A percentile compares a stretch with the other conserved stretches of the same genome.
phyloP scores from a whole-genome alignment of 1,140 invertebrate species.

The Mycetomoellerius zeteki region DNA sequence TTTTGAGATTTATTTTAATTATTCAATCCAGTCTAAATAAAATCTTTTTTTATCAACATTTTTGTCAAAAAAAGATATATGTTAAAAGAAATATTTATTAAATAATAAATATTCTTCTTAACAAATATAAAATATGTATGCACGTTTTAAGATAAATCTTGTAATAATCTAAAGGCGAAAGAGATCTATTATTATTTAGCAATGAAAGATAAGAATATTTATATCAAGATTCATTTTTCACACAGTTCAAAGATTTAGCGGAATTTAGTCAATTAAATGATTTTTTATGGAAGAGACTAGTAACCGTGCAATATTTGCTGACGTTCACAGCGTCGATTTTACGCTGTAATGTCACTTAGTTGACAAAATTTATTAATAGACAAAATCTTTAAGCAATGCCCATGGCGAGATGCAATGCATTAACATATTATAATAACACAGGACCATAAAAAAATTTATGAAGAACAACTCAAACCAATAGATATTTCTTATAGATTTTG shows the following conservation, averaged over 20 bases:
- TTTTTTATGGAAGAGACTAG: not conserved
- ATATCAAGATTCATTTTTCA: not conserved
- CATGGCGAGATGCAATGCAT: not conserved
- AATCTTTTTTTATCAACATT: not conserved
- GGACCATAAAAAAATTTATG: too few species aligned
- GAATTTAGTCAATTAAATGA: not conserved
- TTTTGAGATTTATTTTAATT: not conserved
- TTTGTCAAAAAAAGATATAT: too few species aligned
- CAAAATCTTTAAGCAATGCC: not conserved
- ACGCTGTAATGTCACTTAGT: not conserved
- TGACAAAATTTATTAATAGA: not conserved
- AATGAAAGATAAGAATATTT: not conserved
- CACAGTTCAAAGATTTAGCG: not conserved
- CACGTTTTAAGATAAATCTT: not conserved
- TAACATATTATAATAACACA: not conserved
- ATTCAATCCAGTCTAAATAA: not conserved
- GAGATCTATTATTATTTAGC: not conserved
- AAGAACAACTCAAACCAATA: too few species aligned
- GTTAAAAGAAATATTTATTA: too few species aligned
- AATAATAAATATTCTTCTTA: not conserved
- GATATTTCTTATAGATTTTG: too few species aligned
- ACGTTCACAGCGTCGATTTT: not conserved
- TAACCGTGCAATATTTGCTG: not conserved
- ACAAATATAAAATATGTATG: not conserved
- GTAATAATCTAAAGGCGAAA: not conserved